Percentiles rank a stretch among this genome's conserved stretches.
Evolutionary conservation across 2,797 vertebrate genomes (phyloP).

Genomic region (Limnodromus scolopaceus): DNA sequence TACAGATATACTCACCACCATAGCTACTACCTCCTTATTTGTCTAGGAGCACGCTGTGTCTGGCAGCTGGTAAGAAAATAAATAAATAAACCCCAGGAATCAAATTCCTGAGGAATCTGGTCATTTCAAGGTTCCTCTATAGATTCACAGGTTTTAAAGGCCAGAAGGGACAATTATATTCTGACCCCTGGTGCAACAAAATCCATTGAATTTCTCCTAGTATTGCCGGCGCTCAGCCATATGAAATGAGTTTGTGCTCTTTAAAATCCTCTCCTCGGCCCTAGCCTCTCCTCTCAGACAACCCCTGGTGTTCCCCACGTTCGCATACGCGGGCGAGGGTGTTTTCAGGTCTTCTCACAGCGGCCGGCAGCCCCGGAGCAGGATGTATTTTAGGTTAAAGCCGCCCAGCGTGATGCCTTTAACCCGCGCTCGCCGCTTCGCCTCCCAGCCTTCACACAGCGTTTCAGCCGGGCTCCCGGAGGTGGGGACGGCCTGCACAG

Average conservation of each 20-base stretch:
- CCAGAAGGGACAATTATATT: slow-evolving; percentile 60
- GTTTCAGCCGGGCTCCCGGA: background rate
- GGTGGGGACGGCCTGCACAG: background rate
- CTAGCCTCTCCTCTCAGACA: background rate
- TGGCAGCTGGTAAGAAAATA: slow-evolving; percentile 61
- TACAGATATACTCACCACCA: background rate
- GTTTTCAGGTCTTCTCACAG: background rate
- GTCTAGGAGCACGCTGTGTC: slow-evolving; percentile 45
- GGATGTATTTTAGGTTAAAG: background rate
- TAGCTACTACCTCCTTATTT: slow-evolving; percentile 40
- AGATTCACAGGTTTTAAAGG: slow-evolving; percentile 56
- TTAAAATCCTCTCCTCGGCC: slow-evolving; percentile 35
- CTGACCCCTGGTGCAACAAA: slow-evolving; percentile 53
- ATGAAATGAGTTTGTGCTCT: slow-evolving; percentile 44
- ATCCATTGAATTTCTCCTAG: slow-evolving; percentile 54
- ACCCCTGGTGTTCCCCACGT: background rate
- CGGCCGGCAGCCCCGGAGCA: background rate
- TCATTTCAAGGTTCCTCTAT: slow-evolving; percentile 54
- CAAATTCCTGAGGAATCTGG: slow-evolving; percentile 61
- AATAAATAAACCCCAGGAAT: slow-evolving; percentile 67
- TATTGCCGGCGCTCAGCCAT: background rate
- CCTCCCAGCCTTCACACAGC: background rate
- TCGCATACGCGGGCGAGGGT: background rate
- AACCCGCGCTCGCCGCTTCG: background rate
- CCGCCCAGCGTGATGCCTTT: background rate